A percentile compares a stretch with the other conserved stretches of the same genome.
Conservation (phyloP, 2,888 invertebrate species). For the Euspilapteryx auroguttella region DNA sequence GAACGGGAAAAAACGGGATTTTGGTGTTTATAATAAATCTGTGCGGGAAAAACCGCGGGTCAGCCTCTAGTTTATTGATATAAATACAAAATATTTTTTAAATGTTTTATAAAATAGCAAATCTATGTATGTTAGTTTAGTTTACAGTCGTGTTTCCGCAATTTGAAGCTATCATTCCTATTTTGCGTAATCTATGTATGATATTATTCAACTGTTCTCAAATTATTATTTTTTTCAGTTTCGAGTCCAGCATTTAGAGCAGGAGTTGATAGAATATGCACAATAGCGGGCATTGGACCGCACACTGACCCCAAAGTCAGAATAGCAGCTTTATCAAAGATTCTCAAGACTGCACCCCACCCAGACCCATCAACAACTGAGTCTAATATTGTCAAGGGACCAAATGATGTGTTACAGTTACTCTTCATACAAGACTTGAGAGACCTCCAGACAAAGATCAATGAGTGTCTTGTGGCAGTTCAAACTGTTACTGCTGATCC, state of each 20-base stretch:
- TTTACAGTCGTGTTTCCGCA: too few relatives aligned
- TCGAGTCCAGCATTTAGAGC: constrained; percentile 78
- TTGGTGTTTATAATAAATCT: too few relatives aligned
- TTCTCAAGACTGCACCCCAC: constrained; percentile 80
- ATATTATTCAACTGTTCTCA: too few relatives aligned
- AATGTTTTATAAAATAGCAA: too few relatives aligned
- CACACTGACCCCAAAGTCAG: constrained; percentile 41
- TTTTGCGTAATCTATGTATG: constrained; percentile 4
- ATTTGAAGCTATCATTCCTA: too few relatives aligned
- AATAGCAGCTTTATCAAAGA: constrained; percentile 67
- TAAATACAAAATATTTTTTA: too few relatives aligned
- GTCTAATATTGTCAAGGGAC: constrained; percentile 27
- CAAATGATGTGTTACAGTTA: constrained; percentile 71
- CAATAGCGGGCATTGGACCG: constrained; percentile 54
- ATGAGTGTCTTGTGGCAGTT: constrained; percentile 90
- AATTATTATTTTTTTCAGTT: constrained; percentile 58
- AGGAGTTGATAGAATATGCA: constrained; percentile 79
- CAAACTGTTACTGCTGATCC: constrained; percentile 95
- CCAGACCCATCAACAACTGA: constrained; percentile 59
- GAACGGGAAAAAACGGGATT: too few relatives aligned
- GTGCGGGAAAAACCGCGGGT: too few relatives aligned
- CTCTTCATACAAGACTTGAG: constrained; percentile 84
- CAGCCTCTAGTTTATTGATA: too few relatives aligned
- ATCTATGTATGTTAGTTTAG: too few relatives aligned
- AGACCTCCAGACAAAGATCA: constrained; percentile 89